phyloP scores from a whole-genome alignment of 2,797 vertebrate genomes.

The Kryptopterus vitreolus region DNA sequence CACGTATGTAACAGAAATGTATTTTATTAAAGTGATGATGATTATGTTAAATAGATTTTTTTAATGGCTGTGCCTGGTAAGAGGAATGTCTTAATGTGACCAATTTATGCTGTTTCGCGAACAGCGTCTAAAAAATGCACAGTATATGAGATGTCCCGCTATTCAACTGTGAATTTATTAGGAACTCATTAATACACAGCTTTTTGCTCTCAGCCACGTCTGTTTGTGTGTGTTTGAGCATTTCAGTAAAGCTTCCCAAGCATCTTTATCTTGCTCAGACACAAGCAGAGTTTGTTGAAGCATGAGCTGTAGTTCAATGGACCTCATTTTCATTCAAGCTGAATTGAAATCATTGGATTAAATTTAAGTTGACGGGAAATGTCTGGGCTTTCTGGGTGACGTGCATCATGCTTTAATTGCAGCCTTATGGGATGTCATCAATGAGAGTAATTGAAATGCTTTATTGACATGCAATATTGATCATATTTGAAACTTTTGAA shows the following conservation, averaged over 20 bases:
- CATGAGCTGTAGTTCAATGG: conserved; percentile 10
- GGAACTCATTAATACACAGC: conserved; percentile 47
- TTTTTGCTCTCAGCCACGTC: conserved; percentile 43
- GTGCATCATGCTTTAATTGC: conserved; percentile 3
- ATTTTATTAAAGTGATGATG: conserved; percentile 53
- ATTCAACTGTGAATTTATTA: conserved; percentile 50
- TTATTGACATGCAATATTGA: not conserved
- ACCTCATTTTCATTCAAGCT: conserved; percentile 27
- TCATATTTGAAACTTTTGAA: conserved; percentile 15
- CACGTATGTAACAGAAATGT: conserved; percentile 51
- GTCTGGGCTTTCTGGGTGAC: not conserved
- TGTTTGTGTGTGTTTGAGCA: conserved; percentile 39
- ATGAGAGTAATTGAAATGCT: not conserved
- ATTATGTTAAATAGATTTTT: conserved; percentile 47
- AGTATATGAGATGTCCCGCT: conserved; percentile 34
- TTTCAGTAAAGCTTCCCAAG: conserved; percentile 12
- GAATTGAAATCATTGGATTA: conserved; percentile 6
- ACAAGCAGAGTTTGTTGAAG: conserved; percentile 5
- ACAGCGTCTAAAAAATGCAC: conserved; percentile 1
- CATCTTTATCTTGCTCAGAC: conserved; percentile 13
- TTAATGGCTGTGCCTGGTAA: conserved; percentile 42
- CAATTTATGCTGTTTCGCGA: conserved; percentile 15
- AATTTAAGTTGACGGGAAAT: not conserved
- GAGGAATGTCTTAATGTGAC: conserved; percentile 12
- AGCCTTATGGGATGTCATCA: not conserved